Evolutionary conservation across 2,113 vertebrate species (phyloP).

Genomic region (Petaurus breviceps): DNA sequence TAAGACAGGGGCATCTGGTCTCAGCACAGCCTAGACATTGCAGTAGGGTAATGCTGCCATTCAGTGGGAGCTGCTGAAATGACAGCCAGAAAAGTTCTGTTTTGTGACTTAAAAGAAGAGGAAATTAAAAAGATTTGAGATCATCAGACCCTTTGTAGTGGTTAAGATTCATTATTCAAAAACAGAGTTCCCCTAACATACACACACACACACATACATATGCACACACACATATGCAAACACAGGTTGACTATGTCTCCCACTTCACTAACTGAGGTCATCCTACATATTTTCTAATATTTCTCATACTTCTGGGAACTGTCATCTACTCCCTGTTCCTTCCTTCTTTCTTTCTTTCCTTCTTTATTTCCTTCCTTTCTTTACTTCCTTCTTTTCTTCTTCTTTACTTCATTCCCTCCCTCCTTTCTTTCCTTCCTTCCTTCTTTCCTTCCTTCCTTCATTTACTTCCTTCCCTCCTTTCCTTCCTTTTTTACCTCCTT

Average conservation of each 20-base stretch:
- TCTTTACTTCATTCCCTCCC: not conserved
- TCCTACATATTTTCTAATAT: not conserved
- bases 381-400: not conserved
- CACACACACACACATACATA: not conserved
- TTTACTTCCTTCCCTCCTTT: not conserved
- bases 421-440: not conserved
- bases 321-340: not conserved
- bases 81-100: not conserved
- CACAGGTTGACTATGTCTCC: not conserved
- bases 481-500: too few relatives aligned
- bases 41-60: constrained; percentile 71
- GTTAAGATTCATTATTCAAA: not conserved
- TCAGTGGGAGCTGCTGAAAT: constrained; percentile 56
- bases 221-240: too few relatives aligned
- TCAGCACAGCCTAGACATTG: rapidly evolving
- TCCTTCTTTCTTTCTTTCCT: not conserved
- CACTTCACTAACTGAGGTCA: not conserved
- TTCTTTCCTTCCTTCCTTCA: not conserved
- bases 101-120: not conserved
- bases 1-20: not conserved
- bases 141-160: not conserved
- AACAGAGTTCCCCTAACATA: not conserved
- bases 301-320: not conserved
- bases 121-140: not conserved
- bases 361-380: too few relatives aligned